Evolutionary conservation across 2,888 invertebrate genomes (phyloP).

Genomic region (Dimorphilus gyrociliatus): DNA sequence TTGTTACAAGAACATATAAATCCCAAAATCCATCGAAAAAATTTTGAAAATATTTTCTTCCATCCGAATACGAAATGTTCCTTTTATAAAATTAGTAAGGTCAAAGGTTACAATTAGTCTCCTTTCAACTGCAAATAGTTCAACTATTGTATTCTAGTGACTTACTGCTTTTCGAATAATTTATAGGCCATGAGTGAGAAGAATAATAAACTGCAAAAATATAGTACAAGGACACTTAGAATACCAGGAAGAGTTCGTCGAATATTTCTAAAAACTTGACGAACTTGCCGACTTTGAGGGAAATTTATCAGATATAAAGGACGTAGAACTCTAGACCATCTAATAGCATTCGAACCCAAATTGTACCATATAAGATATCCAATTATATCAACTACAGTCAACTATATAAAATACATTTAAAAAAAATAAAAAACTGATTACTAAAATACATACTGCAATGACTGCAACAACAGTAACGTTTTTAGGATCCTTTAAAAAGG

Average conservation of each 20-base stretch:
- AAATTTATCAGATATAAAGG: constrained; percentile 35
- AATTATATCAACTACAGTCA: no score
- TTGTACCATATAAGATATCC: constrained; percentile 3
- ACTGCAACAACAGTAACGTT: constrained; percentile 29
- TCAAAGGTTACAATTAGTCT: no score
- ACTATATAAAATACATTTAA: neutral
- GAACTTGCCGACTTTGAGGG: constrained; percentile 30
- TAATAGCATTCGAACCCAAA: constrained; percentile 18
- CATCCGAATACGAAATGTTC: constrained; percentile 29
- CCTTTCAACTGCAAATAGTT: neutral
- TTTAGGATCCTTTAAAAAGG: constrained; percentile 36
- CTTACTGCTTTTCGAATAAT: constrained; percentile 36
- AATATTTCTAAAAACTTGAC: constrained; percentile 40
- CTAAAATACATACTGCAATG: constrained; percentile 25
- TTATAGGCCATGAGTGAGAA: constrained; percentile 40
- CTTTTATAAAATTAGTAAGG: constrained; percentile 11
- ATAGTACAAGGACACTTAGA: constrained; percentile 36
- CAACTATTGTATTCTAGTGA: constrained; percentile 1
- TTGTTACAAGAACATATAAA: constrained; percentile 41
- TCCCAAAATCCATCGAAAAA: constrained; percentile 39
- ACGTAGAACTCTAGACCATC: constrained; percentile 37
- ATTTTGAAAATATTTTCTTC: constrained; percentile 34
- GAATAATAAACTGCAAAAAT: constrained; percentile 34
- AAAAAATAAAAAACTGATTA: constrained; percentile 2
- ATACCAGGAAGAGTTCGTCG: constrained; percentile 39